Base-by-base conservation (phyloP, 2,888 invertebrate genomes). In the Eumerus sabulonum region DNA sequence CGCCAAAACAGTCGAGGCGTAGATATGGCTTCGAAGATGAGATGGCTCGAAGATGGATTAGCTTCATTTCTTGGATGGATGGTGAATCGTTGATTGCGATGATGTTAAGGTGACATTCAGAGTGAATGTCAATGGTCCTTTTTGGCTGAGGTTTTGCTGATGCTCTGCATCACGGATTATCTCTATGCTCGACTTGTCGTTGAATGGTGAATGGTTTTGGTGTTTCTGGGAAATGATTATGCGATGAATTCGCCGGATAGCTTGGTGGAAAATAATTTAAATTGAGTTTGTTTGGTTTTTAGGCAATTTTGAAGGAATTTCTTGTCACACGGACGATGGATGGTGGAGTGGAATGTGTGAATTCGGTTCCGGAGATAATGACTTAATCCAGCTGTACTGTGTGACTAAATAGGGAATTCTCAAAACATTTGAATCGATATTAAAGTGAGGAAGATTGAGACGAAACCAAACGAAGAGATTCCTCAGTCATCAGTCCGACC, bases 151-250 rank as follows among this genome's bases (percentile, higher is more conserved):
- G 18, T 59, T 11, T 60, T 45, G 56, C 17, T 36, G 67, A 73
- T 73, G 68, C 40, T 11, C 27, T 53, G 14, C 64, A 53, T 67
- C 47, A 68, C 59, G 79, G 79, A 79, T 79, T 74, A 79, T 79
- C 79, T 77, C 66, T 40, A 13, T 7, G 9, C 35, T 11, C 17
- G 45, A 27, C 35, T 12, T 57, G 47, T 42, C 27, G 51, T 36
- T 18, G 38, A 35, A 35, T n/a, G 64, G 45, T 36, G 27, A 51
- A 68, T 60, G 57, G 56, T 70, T 64, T 67, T 71, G 67, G 74
- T 71, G 79, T 82, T 87, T 87, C 87, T 86, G 82, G 84, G 87
- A 87, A 87, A 87, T 87, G 86, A 87, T 87, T 87, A 87, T 86
- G 86, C 81, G 81, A 48, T 62, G 76, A 70, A 81, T 81, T 45